Conservation (phyloP, 92 coral and sea anemone genomes). For the Hydrozoanthus gracilis region DNA sequence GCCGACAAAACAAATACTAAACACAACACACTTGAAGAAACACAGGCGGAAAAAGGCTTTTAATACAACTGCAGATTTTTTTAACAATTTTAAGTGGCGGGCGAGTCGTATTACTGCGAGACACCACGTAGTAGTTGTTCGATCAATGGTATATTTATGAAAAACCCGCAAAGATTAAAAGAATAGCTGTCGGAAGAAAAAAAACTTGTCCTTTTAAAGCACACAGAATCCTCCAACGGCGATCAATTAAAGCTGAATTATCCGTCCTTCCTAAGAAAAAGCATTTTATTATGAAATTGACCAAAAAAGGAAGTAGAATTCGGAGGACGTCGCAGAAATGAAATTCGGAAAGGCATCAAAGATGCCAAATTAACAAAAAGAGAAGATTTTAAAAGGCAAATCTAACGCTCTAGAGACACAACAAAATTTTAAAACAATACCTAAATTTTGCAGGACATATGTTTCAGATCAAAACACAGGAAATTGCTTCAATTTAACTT, state of each 20-base stretch:
- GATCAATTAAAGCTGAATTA: background rate
- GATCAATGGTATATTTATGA: background rate
- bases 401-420: background rate
- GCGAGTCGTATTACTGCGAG: background rate
- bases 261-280: background rate
- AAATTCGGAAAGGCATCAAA: background rate
- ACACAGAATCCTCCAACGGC: too few relatives aligned
- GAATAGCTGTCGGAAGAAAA: background rate
- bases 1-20: background rate
- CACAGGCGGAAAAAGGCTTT: too few relatives aligned
- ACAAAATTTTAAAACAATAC: background rate
- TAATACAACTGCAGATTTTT: too few relatives aligned
- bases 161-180: background rate
- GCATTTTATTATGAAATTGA: background rate
- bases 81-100: background rate
- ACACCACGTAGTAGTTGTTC: background rate
- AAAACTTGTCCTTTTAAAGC: background rate
- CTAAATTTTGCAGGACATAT: background rate
- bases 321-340: background rate
- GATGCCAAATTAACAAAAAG: background rate
- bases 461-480: constrained; percentile 29
- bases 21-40: too few relatives aligned
- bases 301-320: constrained; percentile 13
- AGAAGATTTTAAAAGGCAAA: background rate
- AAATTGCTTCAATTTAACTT: constrained; percentile 12